Percentiles rank a stretch among this genome's conserved stretches.
Evolutionary conservation across 2,797 vertebrate species (phyloP).

Genomic region (Propithecus deckenii): DNA sequence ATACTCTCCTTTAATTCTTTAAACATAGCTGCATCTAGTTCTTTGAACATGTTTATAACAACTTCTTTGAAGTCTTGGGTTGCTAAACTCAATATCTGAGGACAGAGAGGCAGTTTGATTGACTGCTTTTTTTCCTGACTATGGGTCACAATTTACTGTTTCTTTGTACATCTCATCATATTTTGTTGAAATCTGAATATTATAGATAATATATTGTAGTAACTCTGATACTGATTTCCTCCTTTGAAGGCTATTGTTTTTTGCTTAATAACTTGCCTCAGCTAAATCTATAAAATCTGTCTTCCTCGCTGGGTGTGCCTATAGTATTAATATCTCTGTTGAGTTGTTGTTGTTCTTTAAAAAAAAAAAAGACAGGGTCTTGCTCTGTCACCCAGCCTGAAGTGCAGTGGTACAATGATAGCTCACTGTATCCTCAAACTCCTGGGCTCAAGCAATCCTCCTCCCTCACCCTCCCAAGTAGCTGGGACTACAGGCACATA

Average conservation of each 20-base stretch:
- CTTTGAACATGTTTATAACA: not conserved
- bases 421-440: no score
- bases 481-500: no score
- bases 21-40: not conserved
- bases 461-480: no score
- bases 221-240: not conserved
- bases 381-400: no score
- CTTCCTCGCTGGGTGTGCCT: not conserved
- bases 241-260: not conserved
- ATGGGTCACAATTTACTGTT: not conserved
- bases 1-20: not conserved
- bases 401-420: no score
- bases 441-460: no score
- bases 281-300: not conserved
- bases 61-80: not conserved
- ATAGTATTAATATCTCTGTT: not conserved
- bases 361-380: no score
- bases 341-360: not conserved
- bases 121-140: not conserved
- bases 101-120: not conserved
- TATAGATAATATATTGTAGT: not conserved
- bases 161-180: not conserved
- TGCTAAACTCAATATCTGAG: not conserved
- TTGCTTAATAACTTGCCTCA: not conserved
- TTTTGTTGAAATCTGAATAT: not conserved